These are phyloP conservation scores for Euphysa ruthae DNA, from an alignment of 30 jellyfish, hydroid and myxozoan species.

Conservation along the genomic window DNA sequence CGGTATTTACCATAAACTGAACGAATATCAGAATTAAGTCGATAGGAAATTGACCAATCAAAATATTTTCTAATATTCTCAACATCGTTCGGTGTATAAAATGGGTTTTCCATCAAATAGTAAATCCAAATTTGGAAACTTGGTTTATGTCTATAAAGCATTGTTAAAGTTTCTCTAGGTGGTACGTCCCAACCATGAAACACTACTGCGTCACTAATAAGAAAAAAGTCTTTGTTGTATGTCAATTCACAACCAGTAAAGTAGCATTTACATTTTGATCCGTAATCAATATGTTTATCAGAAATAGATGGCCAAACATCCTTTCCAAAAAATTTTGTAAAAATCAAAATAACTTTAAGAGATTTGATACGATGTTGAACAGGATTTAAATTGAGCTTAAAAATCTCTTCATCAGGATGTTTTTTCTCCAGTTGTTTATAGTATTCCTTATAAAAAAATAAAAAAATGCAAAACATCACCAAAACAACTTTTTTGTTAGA, in stretches of 20 bases:
- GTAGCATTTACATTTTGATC: conserved; percentile 23
- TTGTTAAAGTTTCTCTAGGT: background rate
- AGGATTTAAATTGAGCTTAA: too few species aligned
- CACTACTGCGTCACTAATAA: conserved; percentile 4
- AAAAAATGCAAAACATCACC: too few species aligned
- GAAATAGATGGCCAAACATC: too few species aligned
- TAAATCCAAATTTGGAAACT: conserved; percentile 4
- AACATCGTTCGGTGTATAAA: conserved; percentile 1
- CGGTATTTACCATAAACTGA: conserved; percentile 45
- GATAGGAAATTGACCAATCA: conserved; percentile 85
- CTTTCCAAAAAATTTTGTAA: too few species aligned
- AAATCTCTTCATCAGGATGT: too few species aligned
- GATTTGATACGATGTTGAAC: too few species aligned
- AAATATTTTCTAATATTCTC: conserved; percentile 29
- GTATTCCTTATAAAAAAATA: too few species aligned
- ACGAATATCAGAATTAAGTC: conserved; percentile 63
- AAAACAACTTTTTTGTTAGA: too few species aligned
- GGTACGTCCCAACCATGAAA: conserved; percentile 20
- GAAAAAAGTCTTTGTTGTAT: background rate
- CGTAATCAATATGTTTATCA: too few species aligned
- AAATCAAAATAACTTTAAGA: too few species aligned
- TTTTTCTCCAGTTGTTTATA: too few species aligned
- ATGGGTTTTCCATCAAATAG: conserved; percentile 14
- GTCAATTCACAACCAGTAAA: conserved; percentile 12
- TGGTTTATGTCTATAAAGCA: background rate